Conservation (phyloP, 64 coral and sea anemone species). For the Acropora yongei region DNA sequence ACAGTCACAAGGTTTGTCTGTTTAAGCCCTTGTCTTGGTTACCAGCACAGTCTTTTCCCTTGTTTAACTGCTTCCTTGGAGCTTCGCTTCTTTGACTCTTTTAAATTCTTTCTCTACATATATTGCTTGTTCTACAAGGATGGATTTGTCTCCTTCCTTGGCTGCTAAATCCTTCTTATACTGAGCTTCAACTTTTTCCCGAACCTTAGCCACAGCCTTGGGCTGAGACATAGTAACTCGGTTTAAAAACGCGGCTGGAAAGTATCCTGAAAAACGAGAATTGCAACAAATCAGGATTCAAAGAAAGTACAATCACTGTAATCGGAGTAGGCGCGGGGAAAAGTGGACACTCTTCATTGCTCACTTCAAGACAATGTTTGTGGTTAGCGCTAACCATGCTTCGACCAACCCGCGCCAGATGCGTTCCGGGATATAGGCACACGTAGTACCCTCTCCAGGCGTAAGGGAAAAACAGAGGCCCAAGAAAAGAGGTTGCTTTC, state of each 20-base stretch:
- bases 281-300: neutral
- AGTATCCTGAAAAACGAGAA: constrained; percentile 52
- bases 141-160: constrained; percentile 35
- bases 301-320: too few relatives aligned
- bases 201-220: constrained; percentile 69
- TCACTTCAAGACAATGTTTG: too few relatives aligned
- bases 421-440: too few relatives aligned
- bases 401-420: too few relatives aligned
- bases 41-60: neutral
- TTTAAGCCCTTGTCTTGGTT: too few relatives aligned
- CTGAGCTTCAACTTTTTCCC: constrained; percentile 67
- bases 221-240: constrained; percentile 82
- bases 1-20: too few relatives aligned
- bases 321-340: too few relatives aligned
- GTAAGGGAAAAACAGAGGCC: too few relatives aligned
- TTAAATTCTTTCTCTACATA: constrained; percentile 66
- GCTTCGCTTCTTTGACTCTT: constrained; percentile 48
- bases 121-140: constrained; percentile 43
- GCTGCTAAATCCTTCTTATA: constrained; percentile 52
- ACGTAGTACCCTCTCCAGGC: too few relatives aligned
- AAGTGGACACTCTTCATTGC: too few relatives aligned
- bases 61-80: neutral
- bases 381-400: too few relatives aligned
- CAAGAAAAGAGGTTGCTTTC: too few relatives aligned
- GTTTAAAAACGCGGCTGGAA: constrained; percentile 77